These are phyloP conservation scores for Holcopasites calliopsidis DNA, from an alignment of 1,140 invertebrate genomes.

Conservation along the genomic window DNA sequence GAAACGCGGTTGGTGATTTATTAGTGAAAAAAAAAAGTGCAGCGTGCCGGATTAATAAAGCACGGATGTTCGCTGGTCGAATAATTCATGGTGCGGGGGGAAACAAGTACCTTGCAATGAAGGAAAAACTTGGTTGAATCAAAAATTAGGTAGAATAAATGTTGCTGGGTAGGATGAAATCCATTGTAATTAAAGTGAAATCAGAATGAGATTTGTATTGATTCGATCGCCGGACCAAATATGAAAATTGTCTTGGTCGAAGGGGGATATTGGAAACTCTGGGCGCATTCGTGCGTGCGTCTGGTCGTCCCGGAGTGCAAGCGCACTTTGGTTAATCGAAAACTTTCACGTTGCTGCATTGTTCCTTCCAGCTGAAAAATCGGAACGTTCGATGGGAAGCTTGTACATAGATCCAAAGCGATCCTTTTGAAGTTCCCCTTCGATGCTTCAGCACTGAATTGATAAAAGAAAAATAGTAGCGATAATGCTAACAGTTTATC, in stretches of 20 bases:
- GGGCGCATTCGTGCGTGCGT: constrained; percentile 5
- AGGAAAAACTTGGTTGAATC: too few relatives aligned
- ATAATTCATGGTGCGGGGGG: constrained; percentile 1
- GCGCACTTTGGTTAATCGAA: neutral
- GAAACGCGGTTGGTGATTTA: constrained; percentile 5
- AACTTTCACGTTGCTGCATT: constrained; percentile 23
- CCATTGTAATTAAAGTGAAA: neutral
- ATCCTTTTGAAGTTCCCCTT: too few relatives aligned
- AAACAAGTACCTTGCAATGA: too few relatives aligned
- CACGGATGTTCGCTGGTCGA: neutral
- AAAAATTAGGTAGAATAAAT: too few relatives aligned
- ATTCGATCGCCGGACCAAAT: neutral
- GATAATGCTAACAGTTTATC: too few relatives aligned
- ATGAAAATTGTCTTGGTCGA: constrained; percentile 1
- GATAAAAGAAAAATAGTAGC: too few relatives aligned
- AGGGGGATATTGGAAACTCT: neutral
- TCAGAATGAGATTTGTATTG: neutral
- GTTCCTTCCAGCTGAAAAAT: neutral
- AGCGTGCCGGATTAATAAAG: constrained; percentile 13
- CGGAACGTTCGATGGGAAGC: neutral
- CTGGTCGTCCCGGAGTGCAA: neutral
- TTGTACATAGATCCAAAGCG: too few relatives aligned
- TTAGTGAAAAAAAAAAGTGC: constrained; percentile 4
- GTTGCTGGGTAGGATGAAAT: too few relatives aligned
- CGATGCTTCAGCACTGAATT: too few relatives aligned